phyloP scores from a whole-genome alignment of 1,140 invertebrate species.

The Sitophilus oryzae region DNA sequence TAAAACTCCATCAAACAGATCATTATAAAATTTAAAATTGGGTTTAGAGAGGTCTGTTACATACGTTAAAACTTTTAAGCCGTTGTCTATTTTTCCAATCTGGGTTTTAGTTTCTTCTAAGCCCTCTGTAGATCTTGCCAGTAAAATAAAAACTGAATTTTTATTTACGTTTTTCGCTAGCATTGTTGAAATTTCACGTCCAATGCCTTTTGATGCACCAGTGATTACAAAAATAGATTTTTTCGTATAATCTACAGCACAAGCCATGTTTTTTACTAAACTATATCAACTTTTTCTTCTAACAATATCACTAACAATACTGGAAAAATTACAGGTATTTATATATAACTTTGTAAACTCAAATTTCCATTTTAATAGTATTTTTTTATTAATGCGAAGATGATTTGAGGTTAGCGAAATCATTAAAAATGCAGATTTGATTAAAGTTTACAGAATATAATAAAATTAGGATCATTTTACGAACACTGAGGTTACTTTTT shows the following conservation, averaged over 20 bases:
- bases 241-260: slow-evolving; percentile 44
- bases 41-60: slow-evolving; percentile 55
- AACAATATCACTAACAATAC: no score
- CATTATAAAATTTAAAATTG: slow-evolving; percentile 46
- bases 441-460: no score
- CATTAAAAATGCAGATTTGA: no score
- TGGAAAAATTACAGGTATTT: no score
- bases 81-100: slow-evolving; percentile 48
- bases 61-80: slow-evolving; percentile 48
- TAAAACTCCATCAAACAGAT: slow-evolving; percentile 46
- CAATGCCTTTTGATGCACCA: slow-evolving; percentile 85
- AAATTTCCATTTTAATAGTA: no score
- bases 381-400: no score
- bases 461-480: no score
- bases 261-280: no score
- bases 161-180: slow-evolving; percentile 48
- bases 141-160: slow-evolving; percentile 61
- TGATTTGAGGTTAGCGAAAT: no score
- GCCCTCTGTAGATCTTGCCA: slow-evolving; percentile 64
- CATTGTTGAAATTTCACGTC: slow-evolving; percentile 66
- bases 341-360: no score
- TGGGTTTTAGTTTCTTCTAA: slow-evolving; percentile 57
- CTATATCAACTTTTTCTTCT: no score
- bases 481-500: no score
- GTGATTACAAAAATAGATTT: slow-evolving; percentile 62